A percentile compares a stretch with the other conserved stretches of the same genome.
These are phyloP conservation scores for Ianthella basta DNA, from an alignment of 37 sponge, comb jelly and placozoan genomes.

Conservation along the genomic window DNA sequence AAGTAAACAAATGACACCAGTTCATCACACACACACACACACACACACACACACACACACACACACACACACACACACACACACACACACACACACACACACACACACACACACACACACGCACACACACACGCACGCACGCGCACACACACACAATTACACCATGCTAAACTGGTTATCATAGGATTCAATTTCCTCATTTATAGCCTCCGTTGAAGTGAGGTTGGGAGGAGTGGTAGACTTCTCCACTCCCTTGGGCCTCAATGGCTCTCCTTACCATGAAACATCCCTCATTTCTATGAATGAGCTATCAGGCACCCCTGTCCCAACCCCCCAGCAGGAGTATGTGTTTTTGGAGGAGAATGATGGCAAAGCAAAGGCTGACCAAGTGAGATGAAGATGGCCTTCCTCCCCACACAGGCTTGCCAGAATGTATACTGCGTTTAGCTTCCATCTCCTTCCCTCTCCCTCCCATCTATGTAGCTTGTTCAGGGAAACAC, in stretches of 20 bases:
- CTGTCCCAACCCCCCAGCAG: no score
- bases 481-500: not conserved
- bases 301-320: no score
- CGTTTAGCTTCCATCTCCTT: not conserved
- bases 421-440: no score
- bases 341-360: no score
- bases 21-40: no score
- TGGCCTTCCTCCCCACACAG: no score
- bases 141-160: constrained; percentile 15
- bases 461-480: not conserved
- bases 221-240: no score
- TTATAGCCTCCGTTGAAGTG: not conserved
- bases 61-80: constrained; percentile 29
- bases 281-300: constrained; percentile 8
- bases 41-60: no score
- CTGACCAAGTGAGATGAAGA: no score
- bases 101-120: constrained; percentile 36
- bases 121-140: constrained; percentile 27
- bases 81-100: constrained; percentile 28
- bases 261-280: constrained; percentile 19
- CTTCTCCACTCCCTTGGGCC: no score
- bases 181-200: constrained; percentile 8
- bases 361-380: no score
- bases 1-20: constrained; percentile 56
- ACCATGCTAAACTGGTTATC: not conserved